Percentiles rank a stretch among this genome's conserved stretches.
These are phyloP conservation scores for Agapornis roseicollis DNA, from an alignment of 2,113 vertebrate species.

Conservation along the genomic window DNA sequence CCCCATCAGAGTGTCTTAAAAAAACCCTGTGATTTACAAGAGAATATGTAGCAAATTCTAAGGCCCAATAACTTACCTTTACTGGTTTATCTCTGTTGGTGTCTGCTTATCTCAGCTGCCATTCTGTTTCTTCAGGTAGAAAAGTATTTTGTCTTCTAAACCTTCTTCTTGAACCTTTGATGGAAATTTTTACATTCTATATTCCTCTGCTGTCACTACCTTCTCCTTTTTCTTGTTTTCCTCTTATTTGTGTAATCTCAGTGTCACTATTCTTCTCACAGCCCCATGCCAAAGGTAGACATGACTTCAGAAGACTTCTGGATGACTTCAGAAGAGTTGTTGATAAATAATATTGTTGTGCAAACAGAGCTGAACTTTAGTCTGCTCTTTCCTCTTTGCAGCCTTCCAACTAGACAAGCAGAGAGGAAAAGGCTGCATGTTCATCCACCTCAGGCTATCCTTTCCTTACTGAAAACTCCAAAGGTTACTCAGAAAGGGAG, in stretches of 20 bases:
- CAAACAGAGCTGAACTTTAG: not conserved
- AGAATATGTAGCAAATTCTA: not conserved
- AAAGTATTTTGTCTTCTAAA: not conserved
- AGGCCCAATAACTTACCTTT: not conserved
- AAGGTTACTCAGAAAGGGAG: not conserved
- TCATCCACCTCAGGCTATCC: not conserved
- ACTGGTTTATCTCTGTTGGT: not conserved
- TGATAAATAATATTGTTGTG: not conserved
- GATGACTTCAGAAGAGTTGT: not conserved
- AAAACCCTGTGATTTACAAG: not conserved
- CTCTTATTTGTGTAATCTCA: not conserved
- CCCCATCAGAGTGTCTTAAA: not conserved
- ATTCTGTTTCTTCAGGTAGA: not conserved
- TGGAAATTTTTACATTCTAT: not conserved
- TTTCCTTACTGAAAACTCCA: not conserved
- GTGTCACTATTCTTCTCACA: not conserved
- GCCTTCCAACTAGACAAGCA: not conserved
- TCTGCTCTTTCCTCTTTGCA: not conserved
- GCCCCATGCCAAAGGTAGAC: not conserved
- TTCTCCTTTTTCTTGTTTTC: not conserved
- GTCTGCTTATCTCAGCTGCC: not conserved
- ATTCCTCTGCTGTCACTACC: not conserved
- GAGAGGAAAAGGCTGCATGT: not conserved
- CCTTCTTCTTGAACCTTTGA: not conserved
- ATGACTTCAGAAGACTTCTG: not conserved